These are phyloP conservation scores for Myotis planiceps DNA, from an alignment of 2,797 vertebrate species.

Conservation along the genomic window DNA sequence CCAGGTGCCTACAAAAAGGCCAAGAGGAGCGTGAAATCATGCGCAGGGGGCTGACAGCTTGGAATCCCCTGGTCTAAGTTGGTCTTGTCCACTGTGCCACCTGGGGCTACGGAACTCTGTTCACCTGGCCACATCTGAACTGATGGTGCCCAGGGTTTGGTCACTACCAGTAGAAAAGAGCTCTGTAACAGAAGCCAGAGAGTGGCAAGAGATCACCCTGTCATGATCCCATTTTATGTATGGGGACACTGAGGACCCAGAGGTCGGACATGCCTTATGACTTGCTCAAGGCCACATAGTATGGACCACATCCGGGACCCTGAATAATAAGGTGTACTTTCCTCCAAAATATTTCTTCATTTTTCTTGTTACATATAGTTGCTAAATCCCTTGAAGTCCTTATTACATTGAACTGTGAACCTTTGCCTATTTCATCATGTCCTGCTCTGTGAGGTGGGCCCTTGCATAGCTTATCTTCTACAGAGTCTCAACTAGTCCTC, in stretches of 20 bases:
- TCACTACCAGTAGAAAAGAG: neutral
- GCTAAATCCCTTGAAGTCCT: neutral
- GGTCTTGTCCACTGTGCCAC: neutral
- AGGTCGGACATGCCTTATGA: neutral
- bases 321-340: neutral
- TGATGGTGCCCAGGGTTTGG: neutral
- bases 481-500: neutral
- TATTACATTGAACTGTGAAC: neutral
- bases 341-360: neutral
- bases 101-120: neutral
- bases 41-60: neutral
- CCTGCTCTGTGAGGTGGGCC: neutral
- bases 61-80: neutral
- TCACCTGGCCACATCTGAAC: neutral
- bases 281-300: neutral
- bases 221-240: neutral
- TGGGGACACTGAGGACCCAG: neutral
- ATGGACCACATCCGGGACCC: neutral
- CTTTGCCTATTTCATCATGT: neutral
- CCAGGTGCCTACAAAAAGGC: slow-evolving; percentile 45
- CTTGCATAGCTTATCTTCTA: neutral
- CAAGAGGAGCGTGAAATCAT: neutral
- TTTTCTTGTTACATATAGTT: neutral
- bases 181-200: neutral
- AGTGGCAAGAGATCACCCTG: neutral